Percentiles rank a stretch among this genome's conserved stretches.
These are phyloP conservation scores for Rhogogaster chlorosoma DNA, from an alignment of 2,888 invertebrate genomes.

Conservation along the genomic window DNA sequence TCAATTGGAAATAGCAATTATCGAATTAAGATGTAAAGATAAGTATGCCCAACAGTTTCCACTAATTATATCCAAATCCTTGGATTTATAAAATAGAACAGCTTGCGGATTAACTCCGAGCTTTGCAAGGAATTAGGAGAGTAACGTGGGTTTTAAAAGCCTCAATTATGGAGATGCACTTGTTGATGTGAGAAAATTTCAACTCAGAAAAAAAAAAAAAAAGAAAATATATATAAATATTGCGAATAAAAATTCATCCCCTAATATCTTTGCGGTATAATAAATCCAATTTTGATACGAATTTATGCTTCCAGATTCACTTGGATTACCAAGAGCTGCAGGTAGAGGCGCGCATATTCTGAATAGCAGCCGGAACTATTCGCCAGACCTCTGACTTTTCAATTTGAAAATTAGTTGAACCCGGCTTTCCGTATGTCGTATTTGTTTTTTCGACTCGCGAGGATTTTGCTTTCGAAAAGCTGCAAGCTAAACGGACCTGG, in stretches of 20 bases:
- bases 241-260: background rate
- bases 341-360: background rate
- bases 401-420: slow-evolving; percentile 46
- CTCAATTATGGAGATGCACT: background rate
- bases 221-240: background rate
- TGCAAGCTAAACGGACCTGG: background rate
- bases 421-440: background rate
- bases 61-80: background rate
- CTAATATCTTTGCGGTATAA: background rate
- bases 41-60: background rate
- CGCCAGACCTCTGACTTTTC: slow-evolving; percentile 45
- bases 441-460: background rate
- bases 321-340: background rate
- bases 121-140: background rate
- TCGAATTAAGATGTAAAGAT: background rate
- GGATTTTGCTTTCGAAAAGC: slow-evolving; percentile 26
- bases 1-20: background rate
- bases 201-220: too few relatives aligned
- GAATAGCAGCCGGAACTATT: background rate
- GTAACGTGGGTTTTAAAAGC: background rate
- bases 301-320: background rate
- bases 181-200: background rate
- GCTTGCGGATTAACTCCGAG: background rate
- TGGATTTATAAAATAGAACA: background rate
- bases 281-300: background rate